Evolutionary conservation across 2,888 invertebrate genomes (phyloP).

Genomic region (Cryptus armator): DNA sequence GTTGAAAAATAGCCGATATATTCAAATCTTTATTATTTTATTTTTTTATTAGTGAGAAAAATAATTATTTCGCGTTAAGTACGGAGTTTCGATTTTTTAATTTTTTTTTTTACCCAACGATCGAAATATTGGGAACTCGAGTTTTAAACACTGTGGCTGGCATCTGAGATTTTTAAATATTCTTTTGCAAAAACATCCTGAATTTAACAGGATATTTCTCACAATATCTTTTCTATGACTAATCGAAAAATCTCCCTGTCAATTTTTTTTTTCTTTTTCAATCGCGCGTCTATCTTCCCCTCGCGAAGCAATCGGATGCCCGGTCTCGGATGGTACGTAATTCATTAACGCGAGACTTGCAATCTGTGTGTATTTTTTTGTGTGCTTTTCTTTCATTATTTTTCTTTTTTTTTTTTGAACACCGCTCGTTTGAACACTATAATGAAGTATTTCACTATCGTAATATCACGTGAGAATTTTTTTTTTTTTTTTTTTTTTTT

Average conservation of each 20-base stretch:
- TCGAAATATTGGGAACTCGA: too few species aligned
- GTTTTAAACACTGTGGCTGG: too few species aligned
- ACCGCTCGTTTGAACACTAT: slow-evolving; percentile 28
- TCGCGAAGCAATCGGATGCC: slow-evolving; percentile 76
- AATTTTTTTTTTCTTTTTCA: slow-evolving; percentile 68
- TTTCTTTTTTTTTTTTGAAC: slow-evolving; percentile 45
- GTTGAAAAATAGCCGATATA: too few species aligned
- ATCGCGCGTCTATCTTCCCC: slow-evolving; percentile 62
- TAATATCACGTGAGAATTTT: neutral
- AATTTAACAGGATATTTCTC: neutral
- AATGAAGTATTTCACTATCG: neutral
- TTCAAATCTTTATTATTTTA: too few species aligned
- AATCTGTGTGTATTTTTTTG: slow-evolving; percentile 62
- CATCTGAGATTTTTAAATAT: neutral
- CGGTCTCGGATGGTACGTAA: slow-evolving; percentile 74
- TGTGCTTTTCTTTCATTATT: slow-evolving; percentile 53
- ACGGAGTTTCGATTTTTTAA: too few species aligned
- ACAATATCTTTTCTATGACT: slow-evolving; percentile 52
- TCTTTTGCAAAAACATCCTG: slow-evolving; percentile 7
- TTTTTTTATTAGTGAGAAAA: too few species aligned
- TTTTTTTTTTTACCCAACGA: too few species aligned
- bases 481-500: neutral
- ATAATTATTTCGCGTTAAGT: too few species aligned
- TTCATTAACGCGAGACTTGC: slow-evolving; percentile 51
- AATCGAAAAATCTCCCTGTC: slow-evolving; percentile 69